A percentile compares a stretch with the other conserved stretches of the same genome.
Evolutionary conservation across 2,888 invertebrate species (phyloP).

Genomic region (Ditylenchus weischeri): DNA sequence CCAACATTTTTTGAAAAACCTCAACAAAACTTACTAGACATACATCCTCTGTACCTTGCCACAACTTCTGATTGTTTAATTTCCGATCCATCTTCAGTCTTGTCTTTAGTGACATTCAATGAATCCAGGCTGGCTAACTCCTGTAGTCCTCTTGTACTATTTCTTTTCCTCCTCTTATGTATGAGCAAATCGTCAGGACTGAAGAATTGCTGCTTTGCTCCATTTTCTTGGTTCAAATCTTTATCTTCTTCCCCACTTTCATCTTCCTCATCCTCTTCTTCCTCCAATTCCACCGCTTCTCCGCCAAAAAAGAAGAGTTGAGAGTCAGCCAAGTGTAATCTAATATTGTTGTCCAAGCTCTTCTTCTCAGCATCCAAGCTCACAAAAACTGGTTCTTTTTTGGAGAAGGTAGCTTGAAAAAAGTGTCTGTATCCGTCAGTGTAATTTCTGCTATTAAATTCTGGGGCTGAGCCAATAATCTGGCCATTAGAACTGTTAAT

Average conservation of each 20-base stretch:
- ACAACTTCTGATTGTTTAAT: background rate
- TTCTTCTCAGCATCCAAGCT: constrained; percentile 34
- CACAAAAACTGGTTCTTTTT: constrained; percentile 31
- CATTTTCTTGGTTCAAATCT: too few species aligned
- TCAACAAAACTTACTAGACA: constrained; percentile 28
- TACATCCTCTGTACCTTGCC: constrained; percentile 22
- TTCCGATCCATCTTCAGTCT: background rate
- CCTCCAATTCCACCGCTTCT: constrained; percentile 11
- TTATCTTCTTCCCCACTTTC: background rate
- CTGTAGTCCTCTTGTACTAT: background rate
- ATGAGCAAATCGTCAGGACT: constrained; percentile 1
- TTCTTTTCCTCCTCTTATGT: background rate
- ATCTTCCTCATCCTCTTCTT: constrained; percentile 7
- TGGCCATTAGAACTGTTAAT: constrained; percentile 20
- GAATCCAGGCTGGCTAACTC: background rate
- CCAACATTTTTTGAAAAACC: background rate
- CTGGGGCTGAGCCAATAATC: constrained; percentile 31
- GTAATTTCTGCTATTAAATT: constrained; percentile 40
- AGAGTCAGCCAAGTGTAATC: constrained; percentile 25
- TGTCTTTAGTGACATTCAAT: background rate
- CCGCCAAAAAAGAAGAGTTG: constrained; percentile 35
- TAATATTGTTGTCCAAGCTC: constrained; percentile 8
- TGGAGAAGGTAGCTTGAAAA: constrained; percentile 37
- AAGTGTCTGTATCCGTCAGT: constrained; percentile 50
- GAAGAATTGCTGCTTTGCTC: background rate